These are phyloP conservation scores for Macrosteles quadrilineatus DNA, from an alignment of 1,140 invertebrate genomes.

Conservation along the genomic window DNA sequence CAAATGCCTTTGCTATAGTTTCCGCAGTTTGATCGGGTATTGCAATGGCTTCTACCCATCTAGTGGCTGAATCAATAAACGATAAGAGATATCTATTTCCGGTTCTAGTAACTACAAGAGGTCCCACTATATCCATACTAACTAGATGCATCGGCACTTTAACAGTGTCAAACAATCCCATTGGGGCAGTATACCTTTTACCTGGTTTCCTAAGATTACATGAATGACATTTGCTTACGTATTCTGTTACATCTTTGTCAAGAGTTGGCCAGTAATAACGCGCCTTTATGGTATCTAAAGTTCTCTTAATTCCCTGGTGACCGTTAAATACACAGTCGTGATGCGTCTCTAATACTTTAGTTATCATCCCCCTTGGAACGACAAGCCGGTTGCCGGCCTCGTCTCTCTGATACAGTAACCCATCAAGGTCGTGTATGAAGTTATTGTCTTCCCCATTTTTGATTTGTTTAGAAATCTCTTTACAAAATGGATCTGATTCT, in stretches of 20 bases:
- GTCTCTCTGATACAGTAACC: neutral
- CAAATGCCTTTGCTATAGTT: conserved; percentile 38
- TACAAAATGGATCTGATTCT: neutral
- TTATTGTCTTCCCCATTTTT: neutral
- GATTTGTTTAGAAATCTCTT: neutral
- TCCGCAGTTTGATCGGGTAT: conserved; percentile 42
- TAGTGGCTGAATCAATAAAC: conserved; percentile 42
- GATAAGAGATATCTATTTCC: conserved; percentile 44
- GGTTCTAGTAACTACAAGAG: conserved; percentile 37
- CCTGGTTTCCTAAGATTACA: neutral
- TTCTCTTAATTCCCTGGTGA: neutral
- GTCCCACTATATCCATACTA: conserved; percentile 38
- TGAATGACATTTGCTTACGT: neutral
- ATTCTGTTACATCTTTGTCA: neutral
- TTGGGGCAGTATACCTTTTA: neutral
- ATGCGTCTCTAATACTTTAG: neutral
- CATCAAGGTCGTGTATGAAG: neutral
- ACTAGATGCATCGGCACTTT: conserved; percentile 1
- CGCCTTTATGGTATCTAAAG: neutral
- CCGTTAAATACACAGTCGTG: neutral
- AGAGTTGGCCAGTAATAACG: neutral
- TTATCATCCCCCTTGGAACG: neutral
- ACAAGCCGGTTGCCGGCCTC: neutral
- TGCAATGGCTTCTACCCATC: conserved; percentile 41
- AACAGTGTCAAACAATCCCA: neutral